Conservation (phyloP, 2,797 vertebrate genomes). For the Syngnathus acus region DNA sequence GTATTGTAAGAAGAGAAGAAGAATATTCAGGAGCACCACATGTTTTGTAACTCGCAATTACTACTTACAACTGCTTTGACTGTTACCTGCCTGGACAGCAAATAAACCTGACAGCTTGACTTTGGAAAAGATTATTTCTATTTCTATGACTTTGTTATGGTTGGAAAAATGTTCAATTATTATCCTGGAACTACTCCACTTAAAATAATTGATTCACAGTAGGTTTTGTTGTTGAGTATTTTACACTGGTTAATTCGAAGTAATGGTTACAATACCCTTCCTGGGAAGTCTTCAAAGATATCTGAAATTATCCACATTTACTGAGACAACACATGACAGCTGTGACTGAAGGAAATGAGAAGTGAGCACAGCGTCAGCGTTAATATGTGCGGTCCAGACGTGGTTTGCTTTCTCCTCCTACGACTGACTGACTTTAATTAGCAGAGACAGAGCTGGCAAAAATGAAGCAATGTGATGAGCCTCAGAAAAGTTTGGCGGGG, state of each 20-base stretch:
- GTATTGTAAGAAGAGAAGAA: too few relatives aligned
- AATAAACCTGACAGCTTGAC: too few relatives aligned
- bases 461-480: slow-evolving; percentile 40
- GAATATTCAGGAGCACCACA: too few relatives aligned
- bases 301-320: slow-evolving; percentile 61
- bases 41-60: too few relatives aligned
- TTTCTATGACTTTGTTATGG: too few relatives aligned
- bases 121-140: too few relatives aligned
- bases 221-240: too few relatives aligned
- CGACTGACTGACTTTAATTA: slow-evolving; percentile 49
- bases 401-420: slow-evolving; percentile 40
- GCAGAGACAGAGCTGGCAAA: slow-evolving; percentile 28
- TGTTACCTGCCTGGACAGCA: too few relatives aligned
- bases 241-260: not conserved
- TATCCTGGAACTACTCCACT: too few relatives aligned
- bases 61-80: too few relatives aligned
- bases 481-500: slow-evolving; percentile 18
- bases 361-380: slow-evolving; percentile 33
- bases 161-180: too few relatives aligned
- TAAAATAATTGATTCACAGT: too few relatives aligned
- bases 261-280: not conserved
- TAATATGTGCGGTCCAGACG: slow-evolving; percentile 35
- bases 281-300: slow-evolving; percentile 50
- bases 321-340: slow-evolving; percentile 57
- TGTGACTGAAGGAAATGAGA: slow-evolving; percentile 57